Conservation (phyloP, 2,113 vertebrate genomes). For the Semnornis frantzii region DNA sequence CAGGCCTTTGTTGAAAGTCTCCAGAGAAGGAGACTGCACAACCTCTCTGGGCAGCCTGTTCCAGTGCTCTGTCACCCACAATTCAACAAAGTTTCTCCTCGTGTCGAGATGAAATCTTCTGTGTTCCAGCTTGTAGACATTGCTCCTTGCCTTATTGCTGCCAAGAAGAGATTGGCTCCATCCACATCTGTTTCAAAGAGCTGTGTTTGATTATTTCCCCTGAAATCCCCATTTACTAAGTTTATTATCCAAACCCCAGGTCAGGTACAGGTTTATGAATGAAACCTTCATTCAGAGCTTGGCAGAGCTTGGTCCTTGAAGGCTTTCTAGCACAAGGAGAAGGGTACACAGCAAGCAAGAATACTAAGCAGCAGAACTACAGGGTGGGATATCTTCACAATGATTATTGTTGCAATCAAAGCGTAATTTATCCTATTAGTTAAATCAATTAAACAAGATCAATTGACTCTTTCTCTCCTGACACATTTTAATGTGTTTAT, state of each 20-base stretch:
- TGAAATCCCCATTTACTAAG: background rate
- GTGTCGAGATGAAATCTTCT: too few relatives aligned
- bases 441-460: conserved; percentile 63
- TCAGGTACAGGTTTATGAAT: background rate
- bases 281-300: background rate
- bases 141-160: too few relatives aligned
- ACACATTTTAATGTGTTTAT: conserved; percentile 58
- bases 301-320: background rate
- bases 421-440: conserved; percentile 72
- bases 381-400: conserved; percentile 19
- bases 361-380: background rate
- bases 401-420: conserved; percentile 59
- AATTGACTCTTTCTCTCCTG: conserved; percentile 45
- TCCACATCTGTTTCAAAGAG: background rate
- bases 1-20: too few relatives aligned
- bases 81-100: too few relatives aligned
- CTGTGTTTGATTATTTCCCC: background rate
- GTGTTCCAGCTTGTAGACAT: too few relatives aligned
- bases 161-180: too few relatives aligned
- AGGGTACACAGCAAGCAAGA: background rate
- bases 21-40: too few relatives aligned
- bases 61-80: too few relatives aligned
- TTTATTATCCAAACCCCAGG: background rate
- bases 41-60: too few relatives aligned
- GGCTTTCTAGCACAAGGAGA: background rate